Evolutionary conservation across 2,797 vertebrate genomes (phyloP), one percentile per base, ranked within the genome.

Genomic region (Pteronotus mesoamericanus): DNA sequence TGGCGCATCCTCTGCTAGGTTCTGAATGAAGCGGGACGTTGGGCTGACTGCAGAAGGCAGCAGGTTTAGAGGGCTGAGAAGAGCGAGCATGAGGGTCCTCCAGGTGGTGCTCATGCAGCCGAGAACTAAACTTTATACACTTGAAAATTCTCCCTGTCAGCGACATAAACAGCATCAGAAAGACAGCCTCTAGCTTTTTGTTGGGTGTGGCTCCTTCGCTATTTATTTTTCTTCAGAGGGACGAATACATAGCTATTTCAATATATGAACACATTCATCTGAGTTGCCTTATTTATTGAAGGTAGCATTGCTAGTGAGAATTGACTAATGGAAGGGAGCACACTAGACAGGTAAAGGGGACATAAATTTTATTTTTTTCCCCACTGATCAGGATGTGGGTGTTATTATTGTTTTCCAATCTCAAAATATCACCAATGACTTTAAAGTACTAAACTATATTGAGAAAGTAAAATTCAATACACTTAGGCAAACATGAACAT

Each of bases 381-480:
- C 29, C 69, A 39, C n/a, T 5, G 6, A 34, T 69, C 32, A 7
- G 42, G 37, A 75, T 55, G 19, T n/a, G 26, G 44, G 21, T n/a
- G 15, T 9, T 32, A 42, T 11, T 19, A 7, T 71, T 34, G 91
- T 15, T 55, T 46, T 78, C 21, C 57, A 44, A 44, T 32, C 39
- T 89, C 22, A 89, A 64, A 91, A 61, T 53, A 66, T n/a, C 78
- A n/a, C 26, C 3, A 29, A 32, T 59, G n/a, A 83, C 37, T 64
- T 93, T 22, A 74, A 78, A 84, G 29, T 42, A 22, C n/a, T 19
- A 78, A 96, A 79, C 59, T 48, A 55, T 34, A 48, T 19, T 32
- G 10, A 72, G 77, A 95, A 96, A 48, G 21, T 22, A 5, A 91
- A 92, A 84, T 66, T 46, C 14, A 77, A 93, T 64, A 53, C 24